Conservation (phyloP, 2,888 invertebrate species). For the Euphydryas editha region DNA sequence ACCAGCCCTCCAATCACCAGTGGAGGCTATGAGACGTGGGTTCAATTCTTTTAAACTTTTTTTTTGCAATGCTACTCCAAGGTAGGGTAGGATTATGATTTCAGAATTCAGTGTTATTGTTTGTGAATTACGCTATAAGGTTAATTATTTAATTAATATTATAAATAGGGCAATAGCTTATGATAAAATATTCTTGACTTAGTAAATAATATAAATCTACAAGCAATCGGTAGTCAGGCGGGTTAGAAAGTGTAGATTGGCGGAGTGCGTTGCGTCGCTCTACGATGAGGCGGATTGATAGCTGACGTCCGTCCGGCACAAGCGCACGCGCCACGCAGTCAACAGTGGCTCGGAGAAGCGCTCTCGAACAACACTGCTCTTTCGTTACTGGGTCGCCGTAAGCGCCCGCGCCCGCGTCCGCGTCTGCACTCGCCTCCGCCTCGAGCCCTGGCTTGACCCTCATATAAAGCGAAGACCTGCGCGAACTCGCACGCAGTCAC, state of each 20-base stretch:
- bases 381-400: slow-evolving; percentile 41
- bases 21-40: no score
- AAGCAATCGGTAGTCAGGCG: slow-evolving; percentile 52
- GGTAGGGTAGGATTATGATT: neutral
- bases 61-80: no score
- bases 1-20: no score
- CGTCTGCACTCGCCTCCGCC: slow-evolving; percentile 50
- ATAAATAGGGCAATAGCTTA: slow-evolving; percentile 42
- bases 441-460: slow-evolving; percentile 50
- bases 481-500: slow-evolving; percentile 75
- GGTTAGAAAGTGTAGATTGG: slow-evolving; percentile 59
- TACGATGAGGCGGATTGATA: slow-evolving; percentile 46
- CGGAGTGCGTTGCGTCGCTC: slow-evolving; percentile 38
- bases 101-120: neutral
- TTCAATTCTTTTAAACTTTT: no score
- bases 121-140: neutral
- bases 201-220: slow-evolving; percentile 52
- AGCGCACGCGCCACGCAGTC: slow-evolving; percentile 52
- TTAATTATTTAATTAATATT: slow-evolving; percentile 3
- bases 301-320: slow-evolving; percentile 49
- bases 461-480: slow-evolving; percentile 70
- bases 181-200: slow-evolving; percentile 48
- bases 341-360: slow-evolving; percentile 60
- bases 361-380: slow-evolving; percentile 48
- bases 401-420: slow-evolving; percentile 56